Evolutionary conservation across 2,888 invertebrate species (phyloP).

Genomic region (Acanthococcus lagerstroemiae): DNA sequence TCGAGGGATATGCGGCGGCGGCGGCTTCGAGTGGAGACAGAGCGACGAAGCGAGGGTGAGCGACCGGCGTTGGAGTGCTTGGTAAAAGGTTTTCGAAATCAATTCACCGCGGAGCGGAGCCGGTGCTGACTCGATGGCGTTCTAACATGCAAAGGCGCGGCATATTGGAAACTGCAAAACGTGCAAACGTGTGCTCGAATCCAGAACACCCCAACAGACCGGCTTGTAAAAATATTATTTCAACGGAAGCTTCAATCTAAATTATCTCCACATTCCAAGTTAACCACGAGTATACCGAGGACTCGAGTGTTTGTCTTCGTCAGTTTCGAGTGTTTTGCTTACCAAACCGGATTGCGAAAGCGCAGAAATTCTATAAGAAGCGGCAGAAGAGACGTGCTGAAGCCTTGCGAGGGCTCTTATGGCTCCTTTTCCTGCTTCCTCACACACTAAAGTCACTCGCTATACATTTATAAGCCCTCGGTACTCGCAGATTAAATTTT

Average conservation of each 20-base stretch:
- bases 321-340: slow-evolving; percentile 18
- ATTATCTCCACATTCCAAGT: slow-evolving; percentile 21
- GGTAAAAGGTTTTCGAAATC: not conserved
- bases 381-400: no score
- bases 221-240: slow-evolving; percentile 27
- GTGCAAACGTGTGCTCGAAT: not conserved
- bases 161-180: not conserved
- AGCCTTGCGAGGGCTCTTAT: no score
- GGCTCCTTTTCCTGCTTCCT: no score
- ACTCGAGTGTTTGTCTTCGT: slow-evolving; percentile 14
- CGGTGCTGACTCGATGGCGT: not conserved
- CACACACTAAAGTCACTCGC: no score
- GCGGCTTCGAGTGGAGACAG: no score
- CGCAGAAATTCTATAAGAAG: not conserved
- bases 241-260: slow-evolving; percentile 23
- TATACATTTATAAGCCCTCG: no score
- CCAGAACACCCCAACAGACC: slow-evolving; percentile 1
- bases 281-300: not conserved
- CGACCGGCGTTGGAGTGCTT: no score
- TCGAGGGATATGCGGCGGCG: no score
- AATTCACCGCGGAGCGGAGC: not conserved
- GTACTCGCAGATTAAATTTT: no score
- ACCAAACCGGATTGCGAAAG: slow-evolving; percentile 18
- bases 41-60: no score
- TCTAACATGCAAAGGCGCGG: not conserved